phyloP scores from a whole-genome alignment of 2,113 vertebrate species.

The Cyphomyrus plagiostoma region DNA sequence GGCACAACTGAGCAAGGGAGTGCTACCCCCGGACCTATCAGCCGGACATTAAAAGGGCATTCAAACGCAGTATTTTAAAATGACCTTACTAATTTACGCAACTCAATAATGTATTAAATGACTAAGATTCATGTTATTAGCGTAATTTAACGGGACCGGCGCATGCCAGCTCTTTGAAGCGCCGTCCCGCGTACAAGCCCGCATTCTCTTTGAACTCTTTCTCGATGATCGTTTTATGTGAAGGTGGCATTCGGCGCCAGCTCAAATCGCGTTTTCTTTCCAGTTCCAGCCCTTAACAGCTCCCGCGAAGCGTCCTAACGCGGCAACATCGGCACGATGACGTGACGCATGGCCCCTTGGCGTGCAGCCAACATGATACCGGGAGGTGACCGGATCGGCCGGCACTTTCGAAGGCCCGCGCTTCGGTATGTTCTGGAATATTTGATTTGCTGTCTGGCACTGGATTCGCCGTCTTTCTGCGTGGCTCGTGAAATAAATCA shows the following conservation, averaged over 20 bases:
- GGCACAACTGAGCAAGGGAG: not conserved
- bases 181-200: not conserved
- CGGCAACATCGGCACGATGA: not conserved
- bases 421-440: not conserved
- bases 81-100: not conserved
- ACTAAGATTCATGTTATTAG: not conserved
- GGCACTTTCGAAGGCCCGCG: not conserved
- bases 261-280: not conserved
- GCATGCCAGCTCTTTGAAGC: not conserved
- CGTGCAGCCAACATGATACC: not conserved
- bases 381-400: not conserved
- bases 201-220: not conserved
- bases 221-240: not conserved
- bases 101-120: not conserved
- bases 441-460: not conserved
- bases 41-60: not conserved
- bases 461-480: not conserved
- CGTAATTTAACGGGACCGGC: not conserved
- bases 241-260: not conserved
- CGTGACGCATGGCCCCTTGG: not conserved
- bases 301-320: not conserved
- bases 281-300: not conserved
- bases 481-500: not conserved
- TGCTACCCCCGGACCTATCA: not conserved
- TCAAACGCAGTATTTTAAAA: not conserved